A percentile compares a stretch with the other conserved stretches of the same genome.
Evolutionary conservation across 2,113 vertebrate species (phyloP).

Genomic region (Ammospiza nelsoni): DNA sequence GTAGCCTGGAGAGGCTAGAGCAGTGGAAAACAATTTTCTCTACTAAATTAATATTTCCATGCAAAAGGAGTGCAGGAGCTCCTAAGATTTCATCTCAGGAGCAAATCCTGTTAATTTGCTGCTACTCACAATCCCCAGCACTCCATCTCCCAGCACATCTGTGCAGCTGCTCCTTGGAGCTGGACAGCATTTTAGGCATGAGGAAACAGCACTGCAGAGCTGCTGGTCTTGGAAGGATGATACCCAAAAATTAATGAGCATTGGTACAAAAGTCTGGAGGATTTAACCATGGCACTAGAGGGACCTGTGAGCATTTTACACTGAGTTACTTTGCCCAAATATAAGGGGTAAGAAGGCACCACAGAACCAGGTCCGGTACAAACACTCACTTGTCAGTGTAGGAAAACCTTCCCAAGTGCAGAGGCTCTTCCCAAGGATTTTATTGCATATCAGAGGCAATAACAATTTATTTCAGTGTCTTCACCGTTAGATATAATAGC

Average conservation of each 20-base stretch:
- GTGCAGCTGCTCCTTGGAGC: background rate
- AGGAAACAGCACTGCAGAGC: background rate
- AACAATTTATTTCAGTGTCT: constrained; percentile 46
- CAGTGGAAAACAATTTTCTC: background rate
- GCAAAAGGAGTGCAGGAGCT: background rate
- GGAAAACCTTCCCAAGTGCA: background rate
- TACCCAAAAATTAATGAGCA: background rate
- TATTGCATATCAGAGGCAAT: background rate
- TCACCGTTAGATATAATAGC: constrained; percentile 19
- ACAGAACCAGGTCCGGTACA: background rate
- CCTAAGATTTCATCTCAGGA: background rate
- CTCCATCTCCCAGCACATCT: background rate
- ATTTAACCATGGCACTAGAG: background rate
- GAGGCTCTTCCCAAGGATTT: background rate
- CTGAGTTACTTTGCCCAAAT: background rate
- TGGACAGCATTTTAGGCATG: background rate
- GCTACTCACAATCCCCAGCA: background rate
- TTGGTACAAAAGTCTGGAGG: background rate
- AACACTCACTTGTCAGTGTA: background rate
- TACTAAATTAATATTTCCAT: background rate
- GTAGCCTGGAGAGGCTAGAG: background rate
- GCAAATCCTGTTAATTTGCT: background rate
- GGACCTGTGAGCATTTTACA: background rate
- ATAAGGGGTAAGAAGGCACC: background rate
- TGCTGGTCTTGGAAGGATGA: background rate